Conservation (phyloP, 2,113 vertebrate genomes). For the Tamias sibiricus region DNA sequence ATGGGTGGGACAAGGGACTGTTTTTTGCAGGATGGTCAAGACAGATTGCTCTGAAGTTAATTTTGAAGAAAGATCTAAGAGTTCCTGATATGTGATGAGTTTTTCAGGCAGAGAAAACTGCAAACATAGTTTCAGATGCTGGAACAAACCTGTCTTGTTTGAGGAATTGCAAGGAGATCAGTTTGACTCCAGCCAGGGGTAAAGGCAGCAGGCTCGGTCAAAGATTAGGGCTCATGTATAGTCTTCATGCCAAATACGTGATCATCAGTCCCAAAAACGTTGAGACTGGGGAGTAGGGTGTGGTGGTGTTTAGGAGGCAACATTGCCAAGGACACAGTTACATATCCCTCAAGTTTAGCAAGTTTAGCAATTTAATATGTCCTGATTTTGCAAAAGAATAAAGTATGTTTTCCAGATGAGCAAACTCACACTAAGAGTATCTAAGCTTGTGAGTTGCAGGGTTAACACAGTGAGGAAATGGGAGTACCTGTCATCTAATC, state of each 20-base stretch:
- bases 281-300: not conserved
- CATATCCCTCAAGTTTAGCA: accelerated
- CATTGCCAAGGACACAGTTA: not conserved
- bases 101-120: not conserved
- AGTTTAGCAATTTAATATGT: not conserved
- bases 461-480: not conserved
- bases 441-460: not conserved
- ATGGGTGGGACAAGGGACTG: not conserved
- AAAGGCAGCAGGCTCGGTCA: not conserved
- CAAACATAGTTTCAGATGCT: not conserved
- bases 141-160: not conserved
- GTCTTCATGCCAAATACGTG: not conserved
- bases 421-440: not conserved
- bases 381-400: not conserved
- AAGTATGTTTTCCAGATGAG: not conserved
- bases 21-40: not conserved
- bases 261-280: not conserved
- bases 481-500: not conserved
- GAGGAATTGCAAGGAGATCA: not conserved
- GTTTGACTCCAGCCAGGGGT: not conserved
- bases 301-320: not conserved
- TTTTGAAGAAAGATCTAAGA: not conserved
- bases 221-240: not conserved
- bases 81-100: not conserved
- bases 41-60: not conserved